Conservation (phyloP, 2,888 invertebrate species). For the Malacosoma neustria region DNA sequence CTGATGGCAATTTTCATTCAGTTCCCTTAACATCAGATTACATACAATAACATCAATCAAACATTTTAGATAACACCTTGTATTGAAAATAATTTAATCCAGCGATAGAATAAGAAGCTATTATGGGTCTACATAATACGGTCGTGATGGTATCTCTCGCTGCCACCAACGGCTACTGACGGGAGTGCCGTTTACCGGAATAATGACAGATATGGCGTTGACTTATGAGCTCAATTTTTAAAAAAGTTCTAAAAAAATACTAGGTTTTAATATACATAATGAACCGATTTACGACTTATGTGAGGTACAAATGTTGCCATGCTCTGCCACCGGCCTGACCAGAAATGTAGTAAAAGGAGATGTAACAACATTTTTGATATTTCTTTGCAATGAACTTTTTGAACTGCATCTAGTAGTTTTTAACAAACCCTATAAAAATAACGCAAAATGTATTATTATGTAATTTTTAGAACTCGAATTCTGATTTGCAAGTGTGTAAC, state of each 20-base stretch:
- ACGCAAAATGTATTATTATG: too few relatives aligned
- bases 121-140: constrained; percentile 6
- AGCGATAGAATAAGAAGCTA: constrained; percentile 14
- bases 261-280: not conserved
- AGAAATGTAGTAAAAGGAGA: too few relatives aligned
- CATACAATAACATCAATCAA: not conserved
- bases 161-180: constrained; percentile 44
- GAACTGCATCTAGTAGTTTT: too few relatives aligned
- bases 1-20: not conserved
- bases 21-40: not conserved
- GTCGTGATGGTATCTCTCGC: constrained; percentile 39
- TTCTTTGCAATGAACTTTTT: too few relatives aligned
- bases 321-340: too few relatives aligned
- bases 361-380: too few relatives aligned
- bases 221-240: not conserved
- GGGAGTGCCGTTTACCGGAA: constrained; percentile 11
- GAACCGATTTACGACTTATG: too few relatives aligned
- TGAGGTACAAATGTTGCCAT: too few relatives aligned
- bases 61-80: not conserved
- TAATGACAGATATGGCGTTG: constrained; percentile 2
- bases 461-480: too few relatives aligned
- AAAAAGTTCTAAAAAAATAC: not conserved
- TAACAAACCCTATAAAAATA: too few relatives aligned
- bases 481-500: too few relatives aligned
- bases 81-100: constrained; percentile 26